Conservation (phyloP, 2,888 invertebrate genomes). For the Phalera bucephala region DNA sequence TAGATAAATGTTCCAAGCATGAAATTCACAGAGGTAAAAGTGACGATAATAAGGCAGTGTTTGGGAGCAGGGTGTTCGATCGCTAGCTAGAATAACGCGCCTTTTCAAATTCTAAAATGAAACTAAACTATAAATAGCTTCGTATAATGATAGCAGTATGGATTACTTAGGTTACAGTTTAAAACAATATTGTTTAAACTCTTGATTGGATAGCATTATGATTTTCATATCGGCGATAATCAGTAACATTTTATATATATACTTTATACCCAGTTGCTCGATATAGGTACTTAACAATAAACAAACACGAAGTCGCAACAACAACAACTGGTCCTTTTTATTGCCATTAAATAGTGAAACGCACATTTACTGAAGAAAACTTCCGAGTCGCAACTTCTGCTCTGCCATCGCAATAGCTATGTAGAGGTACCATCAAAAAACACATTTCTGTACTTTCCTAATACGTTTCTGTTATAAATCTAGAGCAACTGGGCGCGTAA, state of each 20-base stretch:
- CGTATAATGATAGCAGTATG: slow-evolving; percentile 33
- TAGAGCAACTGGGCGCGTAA: not conserved
- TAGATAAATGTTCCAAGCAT: slow-evolving; percentile 25
- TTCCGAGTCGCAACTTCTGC: not conserved
- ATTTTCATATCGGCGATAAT: slow-evolving; percentile 27
- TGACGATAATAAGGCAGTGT: not conserved
- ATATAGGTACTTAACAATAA: slow-evolving; percentile 16
- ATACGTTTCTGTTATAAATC: slow-evolving; percentile 1
- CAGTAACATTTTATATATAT: slow-evolving; percentile 14
- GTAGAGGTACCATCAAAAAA: slow-evolving; percentile 9
- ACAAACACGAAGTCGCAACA: slow-evolving; percentile 2
- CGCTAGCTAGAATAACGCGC: not conserved
- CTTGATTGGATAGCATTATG: slow-evolving; percentile 24
- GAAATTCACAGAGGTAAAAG: slow-evolving; percentile 10
- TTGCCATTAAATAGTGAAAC: not conserved
- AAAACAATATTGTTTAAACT: slow-evolving; percentile 30
- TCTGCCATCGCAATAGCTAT: slow-evolving; percentile 21
- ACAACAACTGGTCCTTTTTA: not conserved
- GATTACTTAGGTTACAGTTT: slow-evolving; percentile 27
- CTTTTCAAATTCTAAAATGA: slow-evolving; percentile 26
- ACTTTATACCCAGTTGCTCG: slow-evolving; percentile 34
- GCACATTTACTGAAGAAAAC: not conserved
- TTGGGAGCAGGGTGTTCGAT: not conserved
- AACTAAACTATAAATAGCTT: slow-evolving; percentile 29
- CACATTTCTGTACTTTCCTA: slow-evolving; percentile 13